phyloP scores from a whole-genome alignment of 2,113 vertebrate species.

The Leucoraja erinaceus region DNA sequence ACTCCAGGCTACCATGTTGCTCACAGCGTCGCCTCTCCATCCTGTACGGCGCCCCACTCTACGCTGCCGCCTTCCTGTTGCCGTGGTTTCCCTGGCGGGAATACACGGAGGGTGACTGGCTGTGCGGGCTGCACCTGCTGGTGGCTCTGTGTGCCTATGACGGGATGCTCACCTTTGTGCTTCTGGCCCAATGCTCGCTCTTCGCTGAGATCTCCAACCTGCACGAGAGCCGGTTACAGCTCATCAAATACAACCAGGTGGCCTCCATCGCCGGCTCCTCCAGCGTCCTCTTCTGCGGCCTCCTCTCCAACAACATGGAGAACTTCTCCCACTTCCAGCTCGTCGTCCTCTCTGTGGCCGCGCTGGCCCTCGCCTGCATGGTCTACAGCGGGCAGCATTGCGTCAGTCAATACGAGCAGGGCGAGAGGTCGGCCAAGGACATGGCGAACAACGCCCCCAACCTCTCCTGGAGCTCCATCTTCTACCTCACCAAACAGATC shows the following conservation, averaged over 20 bases:
- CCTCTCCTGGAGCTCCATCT: slow-evolving; percentile 56
- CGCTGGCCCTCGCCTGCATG: slow-evolving; percentile 67
- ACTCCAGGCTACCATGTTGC: slow-evolving; percentile 58
- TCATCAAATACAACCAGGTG: slow-evolving; percentile 73
- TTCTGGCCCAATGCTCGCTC: slow-evolving; percentile 72
- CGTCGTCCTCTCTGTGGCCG: slow-evolving; percentile 54
- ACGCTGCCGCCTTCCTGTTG: slow-evolving; percentile 70
- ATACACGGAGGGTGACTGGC: slow-evolving; percentile 69
- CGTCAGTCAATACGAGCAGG: slow-evolving; percentile 58
- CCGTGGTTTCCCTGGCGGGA: slow-evolving; percentile 85
- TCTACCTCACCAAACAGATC: slow-evolving; percentile 66
- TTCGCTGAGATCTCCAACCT: slow-evolving; percentile 70
- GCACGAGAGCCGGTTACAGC: slow-evolving; percentile 61
- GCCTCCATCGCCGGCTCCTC: slow-evolving; percentile 69
- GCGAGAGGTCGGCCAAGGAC: neutral
- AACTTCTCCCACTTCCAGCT: slow-evolving; percentile 66
- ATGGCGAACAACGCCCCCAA: slow-evolving; percentile 26
- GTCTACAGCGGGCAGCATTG: slow-evolving; percentile 65
- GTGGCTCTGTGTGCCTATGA: slow-evolving; percentile 72
- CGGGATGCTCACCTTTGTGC: slow-evolving; percentile 69
- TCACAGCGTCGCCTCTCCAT: slow-evolving; percentile 61
- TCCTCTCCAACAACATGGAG: slow-evolving; percentile 74
- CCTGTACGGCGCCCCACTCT: slow-evolving; percentile 67
- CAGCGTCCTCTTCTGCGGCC: slow-evolving; percentile 72
- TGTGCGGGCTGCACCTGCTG: slow-evolving; percentile 70